Evolutionary conservation across 2,797 vertebrate genomes (phyloP), one percentile per base, ranked within the genome.

Genomic region (Periophthalmus magnuspinnatus): DNA sequence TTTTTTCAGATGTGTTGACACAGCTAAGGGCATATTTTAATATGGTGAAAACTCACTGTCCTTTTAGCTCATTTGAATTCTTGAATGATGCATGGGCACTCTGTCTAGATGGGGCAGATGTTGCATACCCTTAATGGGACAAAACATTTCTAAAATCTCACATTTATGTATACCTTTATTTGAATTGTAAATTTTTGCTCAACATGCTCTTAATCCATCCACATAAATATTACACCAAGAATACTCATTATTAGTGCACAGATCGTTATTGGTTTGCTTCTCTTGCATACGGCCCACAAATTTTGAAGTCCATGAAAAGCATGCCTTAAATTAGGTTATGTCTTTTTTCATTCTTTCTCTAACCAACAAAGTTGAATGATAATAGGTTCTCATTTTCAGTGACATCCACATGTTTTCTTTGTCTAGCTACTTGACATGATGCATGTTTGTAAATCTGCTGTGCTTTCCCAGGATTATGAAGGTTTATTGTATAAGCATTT

Each of bases 51-150:
- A 62, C 76, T 71, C 65, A 59, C 77, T 71, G 68, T 80, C 72
- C 70, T 38, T 62, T 86, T 72, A 66, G 73, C 76, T 77, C 76
- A 76, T 84, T 89, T 77, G 63, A 82, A 69, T 1, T 4, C 79
- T 41, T 8, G 21, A 10, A 73, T 82, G 83, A 87, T 78, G 36
- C 79, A 86, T 84, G 76, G 63, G 70, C 56, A 22, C 64, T 19
- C 34, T 68, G 79, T 76, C 64, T 47, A 62, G 70, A 79, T 77
- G 67, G 76, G 68, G 68, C 78, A n/a, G 10, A 60, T 72, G 65
- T 71, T 70, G 61, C 75, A 85, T 80, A 70, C 70, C 80, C 69
- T 75, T 67, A 32, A 16, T 13, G 16, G 56, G 56, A 17, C 56
- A 32, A 1, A 16, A 32, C 8, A 11, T 10, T 54, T 54, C 7